Base-by-base conservation (phyloP, 2,797 vertebrate species). In the Dipus sagitta region DNA sequence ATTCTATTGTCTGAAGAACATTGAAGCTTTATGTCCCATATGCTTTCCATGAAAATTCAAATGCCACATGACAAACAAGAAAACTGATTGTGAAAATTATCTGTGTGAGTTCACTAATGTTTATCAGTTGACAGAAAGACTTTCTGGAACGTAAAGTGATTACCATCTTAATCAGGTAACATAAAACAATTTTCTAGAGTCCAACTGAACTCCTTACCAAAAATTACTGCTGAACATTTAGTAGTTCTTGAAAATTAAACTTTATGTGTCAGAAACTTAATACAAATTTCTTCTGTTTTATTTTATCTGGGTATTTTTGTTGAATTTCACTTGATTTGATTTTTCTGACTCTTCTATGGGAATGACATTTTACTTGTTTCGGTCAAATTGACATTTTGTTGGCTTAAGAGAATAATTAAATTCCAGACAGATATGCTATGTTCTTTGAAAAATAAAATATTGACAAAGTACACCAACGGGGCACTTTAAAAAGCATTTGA, bases 321-420 rank as follows among this genome's bases (percentile, higher is more conserved):
- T 96, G 74, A 87, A 93, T 94, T 95, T 87, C 62, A 84, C 42
- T 94, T 90, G 64, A 95, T 90, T 91, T 94, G 58, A 84, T 95
- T 96, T 93, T 94, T 93, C 82, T 80, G 47, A 70, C 42, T 93
- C 67, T 85, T 94, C 26, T 88, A 1, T 90, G 26, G 92, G 79
- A 86, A 90, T 91, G 38, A 24, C 83, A 93, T 95, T 95, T 95
- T 94, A 68, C 76, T 95, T 96, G 70, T 92, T 96, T 95, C 86
- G 92, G 52, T 96, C 86, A 95, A 72, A 94, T 90, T 96, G 93
- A 93, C 92, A 96, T 93, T 95, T 95, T 94, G 81, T 95, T 96
- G 75, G 79, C 80, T 94, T 94, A 95, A 92, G 77, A 86, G 74
- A 93, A 94, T 96, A 93, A 95, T 93, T 84, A 89, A 94, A 94